Conservation (phyloP, 2,797 vertebrate genomes). For the Austrolebias charrua region DNA sequence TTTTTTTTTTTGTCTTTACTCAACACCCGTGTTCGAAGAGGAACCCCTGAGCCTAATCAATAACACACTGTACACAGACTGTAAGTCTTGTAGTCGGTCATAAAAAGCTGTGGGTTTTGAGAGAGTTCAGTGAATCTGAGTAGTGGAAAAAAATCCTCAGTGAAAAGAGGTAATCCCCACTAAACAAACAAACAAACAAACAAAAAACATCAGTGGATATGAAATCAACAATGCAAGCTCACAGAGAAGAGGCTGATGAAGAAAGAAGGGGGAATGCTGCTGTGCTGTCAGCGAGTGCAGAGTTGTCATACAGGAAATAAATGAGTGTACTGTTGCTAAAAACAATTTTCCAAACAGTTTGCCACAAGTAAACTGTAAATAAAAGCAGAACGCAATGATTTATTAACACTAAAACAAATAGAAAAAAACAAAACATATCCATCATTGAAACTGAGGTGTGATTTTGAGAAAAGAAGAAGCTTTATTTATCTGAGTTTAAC, state of each 20-base stretch:
- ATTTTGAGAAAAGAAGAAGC: not conserved
- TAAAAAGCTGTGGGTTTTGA: not conserved
- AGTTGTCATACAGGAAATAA: not conserved
- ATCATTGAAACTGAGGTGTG: not conserved
- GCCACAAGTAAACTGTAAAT: not conserved
- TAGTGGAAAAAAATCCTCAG: not conserved
- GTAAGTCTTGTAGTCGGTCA: slow-evolving; percentile 1
- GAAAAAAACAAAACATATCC: not conserved
- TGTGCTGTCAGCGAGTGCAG: not conserved
- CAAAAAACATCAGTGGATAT: not conserved
- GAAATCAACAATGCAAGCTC: not conserved
- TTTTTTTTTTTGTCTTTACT: slow-evolving; percentile 23
- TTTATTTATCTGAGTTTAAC: too few relatives aligned
- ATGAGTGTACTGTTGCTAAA: not conserved
- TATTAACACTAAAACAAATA: not conserved
- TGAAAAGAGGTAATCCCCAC: not conserved
- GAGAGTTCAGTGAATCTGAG: not conserved
- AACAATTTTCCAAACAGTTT: not conserved
- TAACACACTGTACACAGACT: not conserved
- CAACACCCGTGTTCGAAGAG: slow-evolving; percentile 4
- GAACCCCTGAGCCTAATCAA: slow-evolving; percentile 14
- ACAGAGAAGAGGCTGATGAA: not conserved
- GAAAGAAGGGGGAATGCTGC: not conserved
- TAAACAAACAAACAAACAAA: not conserved
- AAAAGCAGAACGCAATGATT: not conserved